Conservation (phyloP, 1,140 invertebrate genomes). For the Steinernema feltiae region DNA sequence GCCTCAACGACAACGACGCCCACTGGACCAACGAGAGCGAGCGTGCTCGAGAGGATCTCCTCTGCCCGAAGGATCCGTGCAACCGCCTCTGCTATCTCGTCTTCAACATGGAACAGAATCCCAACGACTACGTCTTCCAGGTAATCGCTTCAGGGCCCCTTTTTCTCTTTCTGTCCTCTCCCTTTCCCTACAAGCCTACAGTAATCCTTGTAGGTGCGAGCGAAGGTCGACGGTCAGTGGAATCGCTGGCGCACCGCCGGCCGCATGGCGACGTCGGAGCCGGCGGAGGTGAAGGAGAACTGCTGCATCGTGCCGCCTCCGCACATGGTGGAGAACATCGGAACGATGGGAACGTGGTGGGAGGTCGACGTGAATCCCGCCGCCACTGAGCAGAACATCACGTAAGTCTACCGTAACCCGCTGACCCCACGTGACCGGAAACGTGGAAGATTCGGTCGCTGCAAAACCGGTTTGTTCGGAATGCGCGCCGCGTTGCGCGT, state of each 20-base stretch:
- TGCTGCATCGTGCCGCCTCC: slow-evolving; percentile 57
- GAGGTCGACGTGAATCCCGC: slow-evolving; percentile 52
- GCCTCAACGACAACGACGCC: slow-evolving; percentile 40
- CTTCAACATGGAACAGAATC: slow-evolving; percentile 51
- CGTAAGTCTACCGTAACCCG: slow-evolving; percentile 39
- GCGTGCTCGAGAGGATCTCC: slow-evolving; percentile 43
- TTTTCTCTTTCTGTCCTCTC: no score
- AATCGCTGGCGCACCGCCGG: slow-evolving; percentile 55
- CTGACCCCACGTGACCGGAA: background rate
- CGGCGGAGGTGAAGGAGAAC: slow-evolving; percentile 47
- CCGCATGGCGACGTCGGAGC: slow-evolving; percentile 39
- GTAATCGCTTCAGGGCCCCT: no score
- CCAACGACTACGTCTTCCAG: slow-evolving; percentile 52
- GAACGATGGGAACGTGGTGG: slow-evolving; percentile 48
- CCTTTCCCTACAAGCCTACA: no score
- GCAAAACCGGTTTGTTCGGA: background rate
- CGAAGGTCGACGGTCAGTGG: slow-evolving; percentile 56
- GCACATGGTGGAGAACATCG: slow-evolving; percentile 55
- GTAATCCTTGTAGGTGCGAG: slow-evolving; percentile 47
- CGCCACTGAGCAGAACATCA: slow-evolving; percentile 53
- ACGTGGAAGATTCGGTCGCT: background rate
- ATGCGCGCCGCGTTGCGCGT: background rate
- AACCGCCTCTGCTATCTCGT: slow-evolving; percentile 53
- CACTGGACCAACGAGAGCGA: slow-evolving; percentile 46
- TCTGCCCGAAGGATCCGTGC: slow-evolving; percentile 55